Base-by-base conservation (phyloP, 2,113 vertebrate species). In the Lepus americanus region DNA sequence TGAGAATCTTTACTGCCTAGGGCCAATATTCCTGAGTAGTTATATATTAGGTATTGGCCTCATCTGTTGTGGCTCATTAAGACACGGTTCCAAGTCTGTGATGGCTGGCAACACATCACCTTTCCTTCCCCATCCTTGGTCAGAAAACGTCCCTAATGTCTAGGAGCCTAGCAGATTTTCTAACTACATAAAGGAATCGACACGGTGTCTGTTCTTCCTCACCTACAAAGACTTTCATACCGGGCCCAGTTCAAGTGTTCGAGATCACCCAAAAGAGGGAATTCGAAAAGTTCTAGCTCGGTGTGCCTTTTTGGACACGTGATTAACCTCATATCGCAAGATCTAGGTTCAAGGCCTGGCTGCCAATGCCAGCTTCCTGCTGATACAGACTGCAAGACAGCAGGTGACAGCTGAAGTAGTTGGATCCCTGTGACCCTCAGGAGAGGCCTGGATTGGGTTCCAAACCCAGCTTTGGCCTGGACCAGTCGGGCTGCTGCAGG, bases 71-170 rank as follows among this genome's bases (percentile, higher is more conserved):
- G 78, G 76, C 25, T 84, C 63, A 69, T 79, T 63, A 87, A 82
- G 39, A 81, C 49, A 73, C 1, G 22, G 29, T 44, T 63, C 23
- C 29, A 31, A 23, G 27, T 55, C 16, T 13, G 29, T 61, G n/a
- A n/a, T 31, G 31, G 49, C 29, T 36, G 5, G 33, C 55, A 19
- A 70, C 53, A 67, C 1, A 79, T 49, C 53, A 20, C 51, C 73
- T 39, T 87, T 33, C 29, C 51, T 90, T 67, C 59, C 31, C 19
- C 11, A 23, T 81, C 51, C 51, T 59, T 61, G 31, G 5, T 66
- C 69, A 77, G 67, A 92, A 88, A 80, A 86, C 36, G 55, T n/a
- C 59, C 51, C 80, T 86, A 92, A 89, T 81, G 9, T 25, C 29
- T 22, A 14, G 39, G 13, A 88, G 13, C 55, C 44, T 84, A 44